Evolutionary conservation across 2,888 invertebrate genomes (phyloP).

Genomic region (Pristionchus japonicus): DNA sequence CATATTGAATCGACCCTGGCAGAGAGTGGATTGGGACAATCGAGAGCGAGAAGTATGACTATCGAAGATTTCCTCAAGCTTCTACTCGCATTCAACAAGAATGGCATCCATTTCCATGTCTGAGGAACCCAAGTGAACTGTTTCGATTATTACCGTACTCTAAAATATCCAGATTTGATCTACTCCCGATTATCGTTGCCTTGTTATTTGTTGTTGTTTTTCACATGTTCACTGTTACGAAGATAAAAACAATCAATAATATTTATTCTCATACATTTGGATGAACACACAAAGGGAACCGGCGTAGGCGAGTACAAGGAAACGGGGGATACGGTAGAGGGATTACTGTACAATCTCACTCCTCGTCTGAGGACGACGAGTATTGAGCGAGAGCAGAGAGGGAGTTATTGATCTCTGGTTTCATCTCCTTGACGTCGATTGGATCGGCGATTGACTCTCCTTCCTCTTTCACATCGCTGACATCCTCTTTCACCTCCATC

Average conservation of each 20-base stretch:
- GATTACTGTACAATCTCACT: conserved; percentile 19
- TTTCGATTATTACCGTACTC: not conserved
- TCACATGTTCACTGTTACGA: not conserved
- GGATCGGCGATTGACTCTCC: not conserved
- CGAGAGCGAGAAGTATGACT: conserved; percentile 88
- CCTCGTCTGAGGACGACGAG: not conserved
- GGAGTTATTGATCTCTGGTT: not conserved
- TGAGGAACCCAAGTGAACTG: not conserved
- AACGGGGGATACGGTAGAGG: not conserved
- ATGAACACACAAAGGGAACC: not conserved
- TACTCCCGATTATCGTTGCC: not conserved
- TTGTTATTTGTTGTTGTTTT: conserved; percentile 24
- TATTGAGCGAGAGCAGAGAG: conserved; percentile 37
- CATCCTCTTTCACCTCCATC: not conserved
- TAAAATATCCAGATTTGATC: conserved; percentile 3
- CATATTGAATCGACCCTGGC: conserved; percentile 85
- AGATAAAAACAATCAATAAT: not conserved
- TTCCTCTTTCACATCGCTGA: conserved; percentile 7
- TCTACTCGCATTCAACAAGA: conserved; percentile 88
- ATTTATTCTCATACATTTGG: not conserved
- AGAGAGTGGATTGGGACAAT: conserved; percentile 82
- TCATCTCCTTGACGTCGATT: conserved; percentile 10
- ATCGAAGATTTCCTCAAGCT: conserved; percentile 93
- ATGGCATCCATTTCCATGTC: conserved; percentile 88
- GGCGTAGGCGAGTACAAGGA: not conserved